A percentile compares a stretch with the other conserved stretches of the same genome.
Evolutionary conservation across 2,113 vertebrate species (phyloP).

Genomic region (Macrotis lagotis): DNA sequence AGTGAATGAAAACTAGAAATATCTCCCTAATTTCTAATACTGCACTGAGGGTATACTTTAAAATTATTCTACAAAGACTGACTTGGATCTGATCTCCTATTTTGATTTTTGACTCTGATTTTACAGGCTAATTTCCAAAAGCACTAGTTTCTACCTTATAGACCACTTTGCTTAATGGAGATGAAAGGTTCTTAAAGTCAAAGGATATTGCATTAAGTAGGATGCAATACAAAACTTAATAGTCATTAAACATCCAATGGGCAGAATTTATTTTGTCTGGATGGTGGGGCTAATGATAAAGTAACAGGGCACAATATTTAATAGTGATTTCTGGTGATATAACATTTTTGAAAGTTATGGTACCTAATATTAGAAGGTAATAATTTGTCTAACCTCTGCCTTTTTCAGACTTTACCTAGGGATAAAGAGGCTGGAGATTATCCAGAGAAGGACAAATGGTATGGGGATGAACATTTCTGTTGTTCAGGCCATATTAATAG

Average conservation of each 20-base stretch:
- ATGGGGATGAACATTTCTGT: not conserved
- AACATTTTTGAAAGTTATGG: not conserved
- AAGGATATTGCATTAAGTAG: not conserved
- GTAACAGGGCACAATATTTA: not conserved
- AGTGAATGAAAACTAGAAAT: not conserved
- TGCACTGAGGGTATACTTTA: not conserved
- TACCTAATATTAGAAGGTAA: not conserved
- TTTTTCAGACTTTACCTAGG: not conserved
- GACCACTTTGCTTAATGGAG: not conserved
- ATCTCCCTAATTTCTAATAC: not conserved
- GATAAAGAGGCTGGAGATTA: not conserved
- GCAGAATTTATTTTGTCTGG: not conserved
- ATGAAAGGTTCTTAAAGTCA: not conserved
- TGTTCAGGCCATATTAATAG: not conserved
- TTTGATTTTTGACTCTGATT: not conserved
- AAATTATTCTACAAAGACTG: not conserved
- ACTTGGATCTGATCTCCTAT: not conserved
- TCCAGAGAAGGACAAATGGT: not conserved
- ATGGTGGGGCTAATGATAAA: not conserved
- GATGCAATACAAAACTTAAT: not conserved
- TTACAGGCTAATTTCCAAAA: not conserved
- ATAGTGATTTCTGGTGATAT: not conserved
- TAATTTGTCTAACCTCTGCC: not conserved
- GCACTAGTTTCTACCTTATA: not conserved
- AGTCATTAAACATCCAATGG: not conserved